phyloP scores from a whole-genome alignment of 2,888 invertebrate species.

The Mesorhabditis sp. region DNA sequence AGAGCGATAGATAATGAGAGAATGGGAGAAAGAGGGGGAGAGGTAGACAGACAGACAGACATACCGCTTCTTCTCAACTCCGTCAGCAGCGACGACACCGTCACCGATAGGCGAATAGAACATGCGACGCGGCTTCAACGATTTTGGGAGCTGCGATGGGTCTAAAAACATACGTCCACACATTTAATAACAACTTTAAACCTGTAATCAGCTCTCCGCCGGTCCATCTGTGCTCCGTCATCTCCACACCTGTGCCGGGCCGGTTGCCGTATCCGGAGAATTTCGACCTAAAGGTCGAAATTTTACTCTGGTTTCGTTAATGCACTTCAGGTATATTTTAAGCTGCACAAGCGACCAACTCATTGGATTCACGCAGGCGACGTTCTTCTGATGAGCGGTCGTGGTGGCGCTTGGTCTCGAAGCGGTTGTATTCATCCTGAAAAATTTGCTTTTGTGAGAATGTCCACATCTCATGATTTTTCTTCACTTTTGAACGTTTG shows the following conservation, averaged over 20 bases:
- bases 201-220: constrained; percentile 47
- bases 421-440: constrained; percentile 56
- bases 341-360: neutral
- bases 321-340: neutral
- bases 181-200: neutral
- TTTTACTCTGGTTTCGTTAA: neutral
- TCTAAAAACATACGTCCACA: constrained; percentile 10
- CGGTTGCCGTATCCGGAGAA: constrained; percentile 55
- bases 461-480: too few relatives aligned
- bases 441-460: too few relatives aligned
- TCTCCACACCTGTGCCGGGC: constrained; percentile 52
- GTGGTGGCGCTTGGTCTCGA: constrained; percentile 44
- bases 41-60: neutral
- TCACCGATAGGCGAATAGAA: constrained; percentile 56
- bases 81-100: constrained; percentile 52
- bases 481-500: neutral
- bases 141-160: constrained; percentile 40
- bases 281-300: neutral
- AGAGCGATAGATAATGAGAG: neutral
- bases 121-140: constrained; percentile 48
- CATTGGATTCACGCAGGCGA: neutral
- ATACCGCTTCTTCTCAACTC: constrained; percentile 51
- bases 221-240: constrained; percentile 46
- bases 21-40: neutral
- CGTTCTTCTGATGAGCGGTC: neutral